A percentile compares a stretch with the other conserved stretches of the same genome.
Evolutionary conservation across 1,140 invertebrate species (phyloP).

Genomic region (Megathymus violae): DNA sequence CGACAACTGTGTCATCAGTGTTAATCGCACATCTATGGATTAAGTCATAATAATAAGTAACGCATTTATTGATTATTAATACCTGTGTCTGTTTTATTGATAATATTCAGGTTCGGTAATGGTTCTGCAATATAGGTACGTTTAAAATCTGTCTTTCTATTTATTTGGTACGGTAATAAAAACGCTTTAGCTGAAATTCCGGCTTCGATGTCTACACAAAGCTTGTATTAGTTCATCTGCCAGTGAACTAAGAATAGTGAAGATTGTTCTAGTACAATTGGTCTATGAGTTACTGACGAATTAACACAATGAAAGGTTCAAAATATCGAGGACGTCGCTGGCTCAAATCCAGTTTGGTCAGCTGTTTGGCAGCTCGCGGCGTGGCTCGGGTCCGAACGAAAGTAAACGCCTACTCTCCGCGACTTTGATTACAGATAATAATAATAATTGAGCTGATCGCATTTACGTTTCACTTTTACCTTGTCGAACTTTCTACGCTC

Average conservation of each 20-base stretch:
- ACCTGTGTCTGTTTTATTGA: background rate
- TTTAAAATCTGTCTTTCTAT: too few relatives aligned
- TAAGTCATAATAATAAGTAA: too few relatives aligned
- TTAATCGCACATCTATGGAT: too few relatives aligned
- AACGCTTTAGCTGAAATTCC: background rate
- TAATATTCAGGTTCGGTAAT: background rate
- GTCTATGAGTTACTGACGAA: too few relatives aligned
- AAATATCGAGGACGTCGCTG: background rate
- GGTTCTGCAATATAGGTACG: too few relatives aligned
- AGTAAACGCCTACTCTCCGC: slow-evolving; percentile 35
- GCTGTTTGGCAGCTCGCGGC: background rate
- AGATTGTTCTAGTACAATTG: background rate
- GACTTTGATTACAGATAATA: slow-evolving; percentile 27
- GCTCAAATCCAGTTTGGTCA: slow-evolving; percentile 18
- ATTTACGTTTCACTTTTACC: slow-evolving; percentile 55
- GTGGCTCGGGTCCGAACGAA: slow-evolving; percentile 18
- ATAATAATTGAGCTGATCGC: slow-evolving; percentile 28
- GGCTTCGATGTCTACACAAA: background rate
- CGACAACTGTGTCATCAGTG: too few relatives aligned
- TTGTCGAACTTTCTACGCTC: slow-evolving; percentile 59
- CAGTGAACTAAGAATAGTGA: background rate
- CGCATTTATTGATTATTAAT: too few relatives aligned
- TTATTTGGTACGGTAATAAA: too few relatives aligned
- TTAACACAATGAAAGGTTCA: background rate
- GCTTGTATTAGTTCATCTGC: background rate